Base-by-base conservation (phyloP, 2,888 invertebrate genomes). In the Endotricha flammealis region DNA sequence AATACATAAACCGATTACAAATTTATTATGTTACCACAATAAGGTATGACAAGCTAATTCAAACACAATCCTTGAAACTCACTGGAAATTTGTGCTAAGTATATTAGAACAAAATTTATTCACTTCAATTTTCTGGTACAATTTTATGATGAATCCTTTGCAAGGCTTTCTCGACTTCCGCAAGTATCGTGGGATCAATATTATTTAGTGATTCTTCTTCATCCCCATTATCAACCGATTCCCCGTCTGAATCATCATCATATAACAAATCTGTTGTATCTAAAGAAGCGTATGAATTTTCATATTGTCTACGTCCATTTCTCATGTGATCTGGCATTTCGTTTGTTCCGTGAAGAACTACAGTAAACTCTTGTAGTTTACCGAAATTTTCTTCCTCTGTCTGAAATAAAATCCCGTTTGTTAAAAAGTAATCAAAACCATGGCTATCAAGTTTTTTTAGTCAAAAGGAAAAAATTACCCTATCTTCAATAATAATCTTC, bases 281-380 rank as follows among this genome's bases (percentile, higher is more conserved):
- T n/a, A n/a, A n/a, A n/a, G n/a, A n/a, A n/a, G n/a, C n/a, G n/a
- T n/a, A n/a, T n/a, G n/a, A n/a, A n/a, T n/a, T n/a, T n/a, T n/a
- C n/a, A 60, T 91, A 90, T 42, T 74, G 66, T 53, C 88, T 79
- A 0, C 82, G 80, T 2, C 90, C 90, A 32, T 81, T 64, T 47
- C 60, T 74, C 85, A 92, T 90, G 55, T 94, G 91, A 2, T 62
- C 59, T 0, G 95, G 94, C 50, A 83, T 81, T 33, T 88, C 74
- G 39, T 70, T 78, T 0, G 93, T 94, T 1, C 95, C 95, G 55
- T 94, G 93, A n/a, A 95, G 65, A 22, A 90, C 78, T 25, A 95
- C 65, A n/a, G 71, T 79, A 0, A 90, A 74, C 17, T 83, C 66
- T 3, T 89, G 88, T n/a, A 94, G 65, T 24, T 62, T 61, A 0